Conservation (phyloP, 2,888 invertebrate species). For the Drosophila sordidula region DNA sequence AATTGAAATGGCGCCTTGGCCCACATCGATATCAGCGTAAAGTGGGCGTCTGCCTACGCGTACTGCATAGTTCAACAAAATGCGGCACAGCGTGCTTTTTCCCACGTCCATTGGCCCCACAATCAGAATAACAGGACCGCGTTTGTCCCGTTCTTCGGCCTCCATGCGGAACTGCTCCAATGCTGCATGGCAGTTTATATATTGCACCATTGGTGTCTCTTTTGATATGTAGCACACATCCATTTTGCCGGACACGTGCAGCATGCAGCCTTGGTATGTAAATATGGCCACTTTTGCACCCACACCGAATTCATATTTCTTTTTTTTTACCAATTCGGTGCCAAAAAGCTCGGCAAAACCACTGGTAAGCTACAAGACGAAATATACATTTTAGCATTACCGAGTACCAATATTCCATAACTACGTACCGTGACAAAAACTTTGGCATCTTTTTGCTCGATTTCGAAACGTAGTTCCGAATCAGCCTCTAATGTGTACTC, state of each 20-base stretch:
- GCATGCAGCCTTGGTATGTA: slow-evolving; percentile 97
- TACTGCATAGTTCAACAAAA: slow-evolving; percentile 97
- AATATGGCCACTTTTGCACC: slow-evolving; percentile 98
- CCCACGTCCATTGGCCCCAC: slow-evolving; percentile 98
- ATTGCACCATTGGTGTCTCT: slow-evolving; percentile 98
- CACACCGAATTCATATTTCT: slow-evolving; percentile 94
- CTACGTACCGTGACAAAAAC: slow-evolving; percentile 89
- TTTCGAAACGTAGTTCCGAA: slow-evolving; percentile 97
- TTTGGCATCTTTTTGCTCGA: slow-evolving; percentile 94
- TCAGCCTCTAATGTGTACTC: slow-evolving; percentile 95
- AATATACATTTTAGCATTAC: background rate
- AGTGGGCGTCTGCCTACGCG: slow-evolving; percentile 95
- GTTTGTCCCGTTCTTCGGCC: slow-evolving; percentile 89
- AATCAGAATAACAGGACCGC: slow-evolving; percentile 94
- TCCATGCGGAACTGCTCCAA: slow-evolving; percentile 94
- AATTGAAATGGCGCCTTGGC: slow-evolving; percentile 96
- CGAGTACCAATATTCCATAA: background rate
- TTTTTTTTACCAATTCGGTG: slow-evolving; percentile 96
- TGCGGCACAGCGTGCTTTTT: slow-evolving; percentile 95
- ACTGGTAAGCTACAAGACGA: slow-evolving; percentile 89
- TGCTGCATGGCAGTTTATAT: slow-evolving; percentile 97
- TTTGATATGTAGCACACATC: slow-evolving; percentile 97
- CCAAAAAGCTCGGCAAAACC: slow-evolving; percentile 99
- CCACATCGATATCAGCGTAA: slow-evolving; percentile 97
- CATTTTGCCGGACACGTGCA: slow-evolving; percentile 94